A percentile compares a stretch with the other conserved stretches of the same genome.
phyloP scores from a whole-genome alignment of 2,113 vertebrate species.

The Panurus biarmicus region DNA sequence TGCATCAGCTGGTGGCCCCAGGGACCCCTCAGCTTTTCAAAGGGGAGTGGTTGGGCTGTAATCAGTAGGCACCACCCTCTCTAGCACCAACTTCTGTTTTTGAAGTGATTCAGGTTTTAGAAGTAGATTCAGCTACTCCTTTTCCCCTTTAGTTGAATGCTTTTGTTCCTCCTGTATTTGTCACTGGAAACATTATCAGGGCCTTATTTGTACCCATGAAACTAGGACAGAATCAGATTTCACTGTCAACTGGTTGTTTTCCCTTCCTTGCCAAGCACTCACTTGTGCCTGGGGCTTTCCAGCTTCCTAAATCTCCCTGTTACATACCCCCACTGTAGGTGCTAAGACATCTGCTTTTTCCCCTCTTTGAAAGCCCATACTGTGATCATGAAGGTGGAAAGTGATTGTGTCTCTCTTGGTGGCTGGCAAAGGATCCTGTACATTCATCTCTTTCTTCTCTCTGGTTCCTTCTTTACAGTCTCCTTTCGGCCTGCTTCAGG shows the following conservation, averaged over 20 bases:
- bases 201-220: not conserved
- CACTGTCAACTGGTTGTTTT: not conserved
- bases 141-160: not conserved
- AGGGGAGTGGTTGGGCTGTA: not conserved
- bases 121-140: not conserved
- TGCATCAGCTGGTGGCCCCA: not conserved
- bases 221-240: not conserved
- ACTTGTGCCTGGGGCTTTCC: not conserved
- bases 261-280: not conserved
- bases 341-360: not conserved
- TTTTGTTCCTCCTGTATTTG: not conserved
- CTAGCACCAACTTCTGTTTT: not conserved
- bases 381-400: constrained; percentile 74
- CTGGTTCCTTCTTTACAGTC: constrained; percentile 86
- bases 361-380: not conserved
- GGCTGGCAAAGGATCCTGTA: constrained; percentile 11
- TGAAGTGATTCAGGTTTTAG: not conserved
- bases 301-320: not conserved
- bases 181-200: not conserved
- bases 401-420: constrained; percentile 31
- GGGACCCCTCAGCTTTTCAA: not conserved
- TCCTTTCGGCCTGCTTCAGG: constrained; percentile 90
- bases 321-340: not conserved
- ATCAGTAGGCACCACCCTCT: not conserved
- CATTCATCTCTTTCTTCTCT: constrained; percentile 72